Evolutionary conservation across 2,888 invertebrate species (phyloP), one percentile per base, ranked within the genome.

Genomic region (Abrostola triplasia): DNA sequence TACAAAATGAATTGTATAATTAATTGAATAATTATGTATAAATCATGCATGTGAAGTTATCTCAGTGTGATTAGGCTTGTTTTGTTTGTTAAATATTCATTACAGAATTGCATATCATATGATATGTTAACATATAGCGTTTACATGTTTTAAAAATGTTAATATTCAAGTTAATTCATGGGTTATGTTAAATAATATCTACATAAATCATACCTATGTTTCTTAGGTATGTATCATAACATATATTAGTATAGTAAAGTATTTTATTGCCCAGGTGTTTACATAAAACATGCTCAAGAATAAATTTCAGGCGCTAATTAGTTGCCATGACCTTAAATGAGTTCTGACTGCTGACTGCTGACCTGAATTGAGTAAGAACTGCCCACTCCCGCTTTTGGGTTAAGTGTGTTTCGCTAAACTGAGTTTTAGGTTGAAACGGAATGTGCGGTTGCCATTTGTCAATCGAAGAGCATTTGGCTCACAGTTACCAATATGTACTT

Each of bases 1-100:
- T 44, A 56, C 10, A 58, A 50, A 77, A 67, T 73, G 64, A 67
- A 71, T 76, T 76, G 76, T 72, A 73, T 81, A 78, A 81, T 79
- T 80, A 68, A 79, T 76, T 77, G 77, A 60, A 61, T 59, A 41
- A 64, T 62, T 67, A 70, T 71, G 57, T 72, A 73, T 72, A 75
- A 63, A 65, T 58, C 59, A 59, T 42, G 37, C 60, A 70, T 58
- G 61, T 73, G 71, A 69, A 63, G 64, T 73, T 75, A 75, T 73
- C 24, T 24, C 64, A 73, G 69, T 70, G 65, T 65, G 56, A 70
- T 63, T 60, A 67, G 38, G 63, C 62, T 53, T 70, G 67, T 52
- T 67, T 51, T 56, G 64, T 53, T 64, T 55, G 64, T 67, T 68
- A 57, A 61, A 66, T 69, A 70, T 74, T 69, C 70, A 76, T 73